Evolutionary conservation across 2,888 invertebrate genomes (phyloP).

Genomic region (Cyclophora punctaria): DNA sequence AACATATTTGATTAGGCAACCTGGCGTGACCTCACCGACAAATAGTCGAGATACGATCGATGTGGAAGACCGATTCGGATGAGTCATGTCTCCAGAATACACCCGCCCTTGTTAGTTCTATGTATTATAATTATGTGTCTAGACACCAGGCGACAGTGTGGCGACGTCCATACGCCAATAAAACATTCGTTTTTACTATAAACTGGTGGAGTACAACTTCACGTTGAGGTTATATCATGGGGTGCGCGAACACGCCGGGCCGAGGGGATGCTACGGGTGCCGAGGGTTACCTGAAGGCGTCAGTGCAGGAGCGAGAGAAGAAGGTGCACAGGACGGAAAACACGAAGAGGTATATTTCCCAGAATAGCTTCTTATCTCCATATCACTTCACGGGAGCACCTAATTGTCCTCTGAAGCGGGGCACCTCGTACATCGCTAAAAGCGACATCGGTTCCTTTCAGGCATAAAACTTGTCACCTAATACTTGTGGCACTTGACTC

Average conservation of each 20-base stretch:
- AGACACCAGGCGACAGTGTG: slow-evolving; percentile 63
- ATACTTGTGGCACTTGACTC: slow-evolving; percentile 71
- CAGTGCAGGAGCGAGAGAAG: slow-evolving; percentile 51
- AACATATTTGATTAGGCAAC: slow-evolving; percentile 39
- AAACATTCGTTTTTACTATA: slow-evolving; percentile 34
- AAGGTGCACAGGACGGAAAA: slow-evolving; percentile 64
- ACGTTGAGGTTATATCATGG: slow-evolving; percentile 16
- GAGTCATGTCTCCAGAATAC: slow-evolving; percentile 59
- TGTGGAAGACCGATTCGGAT: slow-evolving; percentile 53
- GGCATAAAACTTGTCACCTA: slow-evolving; percentile 64
- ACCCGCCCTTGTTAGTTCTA: slow-evolving; percentile 57
- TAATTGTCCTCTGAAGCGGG: slow-evolving; percentile 57
- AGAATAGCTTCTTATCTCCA: slow-evolving; percentile 64
- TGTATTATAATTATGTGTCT: slow-evolving; percentile 68
- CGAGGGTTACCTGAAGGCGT: slow-evolving; percentile 52
- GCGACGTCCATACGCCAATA: slow-evolving; percentile 53
- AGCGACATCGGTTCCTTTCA: slow-evolving; percentile 60
- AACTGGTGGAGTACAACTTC: slow-evolving; percentile 3
- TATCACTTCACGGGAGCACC: slow-evolving; percentile 62
- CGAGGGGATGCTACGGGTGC: not conserved
- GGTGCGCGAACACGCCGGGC: not conserved
- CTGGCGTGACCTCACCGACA: slow-evolving; percentile 39
- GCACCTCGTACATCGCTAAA: slow-evolving; percentile 55
- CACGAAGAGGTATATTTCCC: slow-evolving; percentile 57
- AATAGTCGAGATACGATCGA: slow-evolving; percentile 58